Evolutionary conservation across 2,113 vertebrate species (phyloP), one percentile per base, ranked within the genome.

Genomic region (Orientallactaga bullata): DNA sequence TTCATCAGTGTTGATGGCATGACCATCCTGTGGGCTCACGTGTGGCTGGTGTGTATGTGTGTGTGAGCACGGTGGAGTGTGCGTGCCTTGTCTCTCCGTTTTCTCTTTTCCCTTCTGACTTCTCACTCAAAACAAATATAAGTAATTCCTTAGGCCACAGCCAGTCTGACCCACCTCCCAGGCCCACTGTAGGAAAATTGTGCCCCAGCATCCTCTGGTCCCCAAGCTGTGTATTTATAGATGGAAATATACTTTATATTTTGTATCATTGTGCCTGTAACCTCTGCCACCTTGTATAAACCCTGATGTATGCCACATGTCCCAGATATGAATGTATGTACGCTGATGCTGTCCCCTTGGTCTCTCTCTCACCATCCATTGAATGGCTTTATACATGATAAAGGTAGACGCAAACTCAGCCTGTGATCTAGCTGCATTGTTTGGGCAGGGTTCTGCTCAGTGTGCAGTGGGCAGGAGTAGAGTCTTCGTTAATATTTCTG

Each of bases 361-460:
- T n/a, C n/a, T n/a, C n/a, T 94, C 97, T 97, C 98, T 98, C 98
- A 98, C 98, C 55, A 98, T 98, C 98, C 98, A 98, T 98, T 99
- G 99, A 99, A 99, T 99, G 99, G 99, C 99, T 99, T 99, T 99
- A 98, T 98, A 99, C 98, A 98, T 98, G 98, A 98, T 98, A 99
- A 96, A 95, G 83, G 81, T 97, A 97, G 99, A 99, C 99, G 98
- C 98, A 98, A 98, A 73, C 39, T 96, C 94, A 63, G 95, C 96
- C 97, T 97, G 96, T 98, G 96, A 96, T 97, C 97, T 92, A 96
- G 97, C 98, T 98, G 66, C 98, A 97, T 98, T 98, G 98, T 98
- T 98, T 98, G 98, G 94, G 96, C 95, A 90, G 68, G 89, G 80
- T 51, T 77, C 12, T 21, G 18, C 24, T 39, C 20, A 8, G 1